Evolutionary conservation across 2,797 vertebrate species (phyloP).

Genomic region (Denticeps clupeoides): DNA sequence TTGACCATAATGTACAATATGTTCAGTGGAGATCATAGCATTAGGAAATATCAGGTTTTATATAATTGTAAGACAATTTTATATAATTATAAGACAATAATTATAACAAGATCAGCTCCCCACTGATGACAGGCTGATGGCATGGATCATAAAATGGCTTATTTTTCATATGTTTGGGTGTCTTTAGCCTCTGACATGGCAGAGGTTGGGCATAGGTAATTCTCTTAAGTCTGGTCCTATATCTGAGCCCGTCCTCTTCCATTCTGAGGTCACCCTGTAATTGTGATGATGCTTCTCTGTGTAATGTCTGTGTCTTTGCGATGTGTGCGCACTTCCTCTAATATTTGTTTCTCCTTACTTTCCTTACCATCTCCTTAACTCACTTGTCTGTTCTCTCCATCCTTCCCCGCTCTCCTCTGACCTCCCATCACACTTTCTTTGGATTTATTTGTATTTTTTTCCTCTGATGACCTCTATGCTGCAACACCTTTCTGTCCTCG

Average conservation of each 20-base stretch:
- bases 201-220: constrained; percentile 46
- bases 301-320: constrained; percentile 43
- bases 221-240: constrained; percentile 27
- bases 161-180: no score
- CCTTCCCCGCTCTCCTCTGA: constrained; percentile 34
- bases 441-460: constrained; percentile 22
- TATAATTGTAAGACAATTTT: no score
- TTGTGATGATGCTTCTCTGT: constrained; percentile 19
- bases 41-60: no score
- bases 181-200: no score
- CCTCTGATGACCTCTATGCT: constrained; percentile 12
- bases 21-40: no score
- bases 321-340: constrained; percentile 61
- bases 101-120: no score
- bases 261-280: constrained; percentile 45
- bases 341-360: constrained; percentile 62
- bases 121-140: no score
- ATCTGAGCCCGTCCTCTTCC: constrained; percentile 45
- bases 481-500: constrained; percentile 37
- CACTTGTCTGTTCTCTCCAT: constrained; percentile 11
- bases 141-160: no score
- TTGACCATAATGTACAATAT: no score
- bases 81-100: no score
- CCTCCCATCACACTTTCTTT: constrained; percentile 20
- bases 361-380: constrained; percentile 36